Evolutionary conservation across 2,113 vertebrate genomes (phyloP), one percentile per base, ranked within the genome.

Genomic region (Jacana jacana): DNA sequence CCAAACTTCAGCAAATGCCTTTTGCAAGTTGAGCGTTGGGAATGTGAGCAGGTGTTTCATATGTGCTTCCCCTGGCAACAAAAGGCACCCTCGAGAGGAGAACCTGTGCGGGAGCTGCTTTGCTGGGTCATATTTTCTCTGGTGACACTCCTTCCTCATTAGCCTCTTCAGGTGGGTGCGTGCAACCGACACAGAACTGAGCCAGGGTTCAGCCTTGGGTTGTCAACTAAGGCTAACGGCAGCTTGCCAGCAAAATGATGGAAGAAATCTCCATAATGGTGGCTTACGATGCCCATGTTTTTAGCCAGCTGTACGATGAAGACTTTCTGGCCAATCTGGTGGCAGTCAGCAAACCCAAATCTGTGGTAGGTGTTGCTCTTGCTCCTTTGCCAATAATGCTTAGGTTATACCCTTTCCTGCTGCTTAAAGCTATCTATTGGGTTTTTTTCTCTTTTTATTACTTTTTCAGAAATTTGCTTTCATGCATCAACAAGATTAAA

Each of bases 231-330:
- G 6, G 23, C 91, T 82, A 40, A 49, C 57, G 18, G 81, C 94
- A 85, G 92, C 51, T 84, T 79, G 91, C 87, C 35, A 64, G 87
- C 98, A 99, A 96, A 96, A 99, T 99, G 99, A 99, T 99, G 99
- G 98, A 99, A 98, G 99, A 99, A 97, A 94, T 99, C 97, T 99
- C 99, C 81, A 99, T 99, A 88, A 98, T 97, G 96, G 99, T 99
- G 97, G 99, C 99, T 30, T 99, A 99, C 28, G 97, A 99, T 40
- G 99, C 99, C 86, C 99, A 99, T 25, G 98, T 99, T 35, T 99
- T 99, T 66, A 99, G 98, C 93, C 99, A 99, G 95, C 98, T 99
- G 68, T 97, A 92, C 0, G 99, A 99, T 16, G 99, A 99, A 95
- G 99, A 99, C 91, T 95, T 99, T 57, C 98, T 99, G 96, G 98